Percentiles rank a stretch among this genome's conserved stretches.
Evolutionary conservation across 2,797 vertebrate genomes (phyloP).

Genomic region (Sebastes paucispinis): DNA sequence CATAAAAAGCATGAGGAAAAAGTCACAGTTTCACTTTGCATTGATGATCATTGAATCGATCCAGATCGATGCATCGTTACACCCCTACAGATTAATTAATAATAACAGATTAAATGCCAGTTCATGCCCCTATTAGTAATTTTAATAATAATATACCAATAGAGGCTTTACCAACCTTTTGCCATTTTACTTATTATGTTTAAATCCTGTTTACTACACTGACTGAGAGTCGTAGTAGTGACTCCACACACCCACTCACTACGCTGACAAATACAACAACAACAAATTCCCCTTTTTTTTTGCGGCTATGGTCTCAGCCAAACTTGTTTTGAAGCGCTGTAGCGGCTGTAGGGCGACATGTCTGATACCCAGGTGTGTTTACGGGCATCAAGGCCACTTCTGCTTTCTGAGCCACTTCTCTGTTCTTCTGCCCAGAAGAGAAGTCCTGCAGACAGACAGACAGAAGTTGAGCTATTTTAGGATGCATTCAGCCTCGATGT

Average conservation of each 20-base stretch:
- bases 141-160: not conserved
- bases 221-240: not conserved
- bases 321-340: slow-evolving; percentile 25
- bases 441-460: slow-evolving; percentile 49
- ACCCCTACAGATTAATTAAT: too few species aligned
- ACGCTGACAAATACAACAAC: not conserved
- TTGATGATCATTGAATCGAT: too few species aligned
- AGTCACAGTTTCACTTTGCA: too few species aligned
- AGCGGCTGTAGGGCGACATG: not conserved
- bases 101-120: not conserved
- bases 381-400: slow-evolving; percentile 62
- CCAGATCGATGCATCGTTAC: too few species aligned
- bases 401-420: slow-evolving; percentile 81
- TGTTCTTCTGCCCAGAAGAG: slow-evolving; percentile 70
- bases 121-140: not conserved
- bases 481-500: not conserved
- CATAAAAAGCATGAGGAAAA: too few species aligned
- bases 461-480: slow-evolving; percentile 66
- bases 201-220: not conserved
- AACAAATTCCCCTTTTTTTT: slow-evolving; percentile 42
- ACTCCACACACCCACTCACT: not conserved
- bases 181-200: not conserved
- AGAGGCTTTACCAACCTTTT: not conserved
- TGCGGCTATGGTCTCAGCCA: slow-evolving; percentile 9
- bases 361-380: slow-evolving; percentile 62